Evolutionary conservation across 2,888 invertebrate genomes (phyloP), one percentile per base, ranked within the genome.

Genomic region (Drosophila planitibia): DNA sequence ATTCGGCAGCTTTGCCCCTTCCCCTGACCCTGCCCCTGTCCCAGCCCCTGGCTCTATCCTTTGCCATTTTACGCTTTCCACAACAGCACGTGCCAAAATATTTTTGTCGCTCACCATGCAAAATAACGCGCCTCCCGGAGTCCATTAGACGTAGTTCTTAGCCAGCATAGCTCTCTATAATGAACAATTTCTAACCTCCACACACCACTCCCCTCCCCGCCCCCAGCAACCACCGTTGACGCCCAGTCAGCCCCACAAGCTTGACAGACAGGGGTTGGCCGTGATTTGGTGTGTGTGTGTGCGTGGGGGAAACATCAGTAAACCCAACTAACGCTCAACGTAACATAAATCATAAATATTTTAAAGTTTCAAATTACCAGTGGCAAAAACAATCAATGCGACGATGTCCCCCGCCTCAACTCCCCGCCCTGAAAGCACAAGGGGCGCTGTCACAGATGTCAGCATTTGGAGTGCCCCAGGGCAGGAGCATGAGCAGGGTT

Each of bases 321-420:
- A 62, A 66, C 63, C 70, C 41, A 79, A 79, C 82, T 79, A 79
- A 79, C 82, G 79, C 79, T 74, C 79, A 67, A 74, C 64, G 67
- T 74, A 65, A 85, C 85, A 86, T 89, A 85, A 90, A 90, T 89
- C 87, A 90, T 85, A 82, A 85, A 83, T 82, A 82, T 82, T 82
- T 90, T 86, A 86, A 79, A 89, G 81, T 81, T 88, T 85, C 85
- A 82, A 89, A 90, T 83, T 79, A 78, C 76, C 83, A 88, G 82
- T 82, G 85, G 77, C 82, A 87, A 87, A 87, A 83, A 80, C 83
- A 86, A 78, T 84, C 86, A 86, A 81, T 81, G 81, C 69, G 54
- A 51, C 39, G 4, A n/a, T 9, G 39, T 30, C 22, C 30, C 70
- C 66, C 59, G 25, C 59, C 41, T 30, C 53, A 4, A 44, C 62